These are phyloP conservation scores for Ctenomys sociabilis DNA, from an alignment of 2,113 vertebrate species.

Conservation along the genomic window DNA sequence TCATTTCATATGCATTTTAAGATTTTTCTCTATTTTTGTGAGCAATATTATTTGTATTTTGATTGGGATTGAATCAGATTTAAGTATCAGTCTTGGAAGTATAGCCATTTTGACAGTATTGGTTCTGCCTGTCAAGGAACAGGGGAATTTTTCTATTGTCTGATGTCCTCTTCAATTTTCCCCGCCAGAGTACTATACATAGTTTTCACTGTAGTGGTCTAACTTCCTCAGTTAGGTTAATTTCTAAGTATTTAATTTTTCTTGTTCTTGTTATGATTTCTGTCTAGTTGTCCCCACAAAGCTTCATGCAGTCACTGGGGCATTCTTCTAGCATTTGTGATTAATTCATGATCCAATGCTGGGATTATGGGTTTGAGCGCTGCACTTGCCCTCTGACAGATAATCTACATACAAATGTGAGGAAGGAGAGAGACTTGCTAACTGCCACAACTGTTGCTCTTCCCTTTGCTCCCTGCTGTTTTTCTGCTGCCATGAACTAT, in stretches of 20 bases:
- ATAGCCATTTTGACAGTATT: background rate
- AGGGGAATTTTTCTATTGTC: background rate
- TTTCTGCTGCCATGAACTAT: too few species aligned
- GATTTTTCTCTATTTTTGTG: background rate
- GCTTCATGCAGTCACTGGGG: too few species aligned
- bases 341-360: too few species aligned
- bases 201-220: background rate
- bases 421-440: too few species aligned
- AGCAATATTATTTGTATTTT: background rate
- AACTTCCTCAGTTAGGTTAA: background rate
- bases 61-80: background rate
- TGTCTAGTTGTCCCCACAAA: too few species aligned
- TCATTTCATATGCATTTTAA: background rate
- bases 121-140: background rate
- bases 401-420: too few species aligned
- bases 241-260: background rate
- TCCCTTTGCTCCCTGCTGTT: too few species aligned
- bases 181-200: background rate
- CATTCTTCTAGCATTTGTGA: too few species aligned
- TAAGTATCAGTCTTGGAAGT: background rate
- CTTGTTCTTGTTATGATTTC: background rate
- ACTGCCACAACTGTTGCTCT: too few species aligned
- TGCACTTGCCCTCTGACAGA: too few species aligned
- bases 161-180: background rate
- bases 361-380: too few species aligned